Evolutionary conservation across 30 jellyfish, hydroid and myxozoan genomes (phyloP).

Genomic region (Turritopsis rubra): DNA sequence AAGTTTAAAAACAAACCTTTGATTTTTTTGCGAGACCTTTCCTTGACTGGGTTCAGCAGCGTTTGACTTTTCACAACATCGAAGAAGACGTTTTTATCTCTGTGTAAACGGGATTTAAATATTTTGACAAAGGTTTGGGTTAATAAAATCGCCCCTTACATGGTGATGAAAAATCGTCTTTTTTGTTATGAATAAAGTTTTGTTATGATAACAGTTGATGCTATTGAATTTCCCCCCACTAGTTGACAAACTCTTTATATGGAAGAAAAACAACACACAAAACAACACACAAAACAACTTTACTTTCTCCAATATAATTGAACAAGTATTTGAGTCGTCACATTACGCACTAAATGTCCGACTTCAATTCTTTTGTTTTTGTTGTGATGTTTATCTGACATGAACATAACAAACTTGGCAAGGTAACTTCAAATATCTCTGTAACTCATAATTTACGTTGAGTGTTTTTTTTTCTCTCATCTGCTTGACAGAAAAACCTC

Average conservation of each 20-base stretch:
- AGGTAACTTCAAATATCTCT: no score
- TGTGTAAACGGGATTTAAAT: not conserved
- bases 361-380: not conserved
- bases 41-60: not conserved
- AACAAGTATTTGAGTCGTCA: not conserved
- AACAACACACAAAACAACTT: not conserved
- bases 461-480: no score
- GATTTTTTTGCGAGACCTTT: not conserved
- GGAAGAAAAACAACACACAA: not conserved
- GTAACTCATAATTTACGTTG: no score
- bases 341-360: not conserved
- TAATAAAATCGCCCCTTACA: not conserved
- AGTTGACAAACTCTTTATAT: not conserved
- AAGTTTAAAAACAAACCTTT: not conserved
- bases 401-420: no score
- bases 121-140: not conserved
- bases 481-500: no score
- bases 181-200: no score
- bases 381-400: no score
- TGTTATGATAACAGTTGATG: not conserved
- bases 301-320: not conserved
- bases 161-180: not conserved
- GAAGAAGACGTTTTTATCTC: not conserved
- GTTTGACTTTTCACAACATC: not conserved
- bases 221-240: not conserved